Evolutionary conservation across 2,113 vertebrate species (phyloP).

Genomic region (Myotis brandtii): DNA sequence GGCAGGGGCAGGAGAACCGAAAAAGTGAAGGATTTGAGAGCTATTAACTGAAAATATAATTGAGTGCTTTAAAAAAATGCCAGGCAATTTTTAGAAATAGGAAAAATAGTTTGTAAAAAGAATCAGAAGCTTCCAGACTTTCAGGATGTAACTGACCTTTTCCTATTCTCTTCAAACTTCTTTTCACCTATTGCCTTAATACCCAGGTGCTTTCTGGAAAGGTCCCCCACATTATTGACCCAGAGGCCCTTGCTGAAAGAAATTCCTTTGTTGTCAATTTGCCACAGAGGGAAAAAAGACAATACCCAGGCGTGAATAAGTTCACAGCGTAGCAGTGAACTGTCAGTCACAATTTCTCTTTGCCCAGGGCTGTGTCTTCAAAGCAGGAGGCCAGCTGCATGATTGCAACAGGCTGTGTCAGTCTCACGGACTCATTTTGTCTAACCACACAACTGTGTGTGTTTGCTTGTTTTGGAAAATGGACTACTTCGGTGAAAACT

Average conservation of each 20-base stretch:
- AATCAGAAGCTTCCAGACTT: not conserved
- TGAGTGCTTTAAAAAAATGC: not conserved
- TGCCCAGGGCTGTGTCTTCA: not conserved
- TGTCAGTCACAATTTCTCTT: not conserved
- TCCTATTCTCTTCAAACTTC: not conserved
- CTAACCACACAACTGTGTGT: not conserved
- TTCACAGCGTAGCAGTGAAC: not conserved
- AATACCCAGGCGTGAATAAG: not conserved
- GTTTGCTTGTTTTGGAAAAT: not conserved
- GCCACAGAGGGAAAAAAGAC: not conserved
- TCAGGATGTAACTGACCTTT: not conserved
- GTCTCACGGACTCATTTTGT: not conserved
- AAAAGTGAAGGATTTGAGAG: not conserved
- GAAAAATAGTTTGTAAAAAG: not conserved
- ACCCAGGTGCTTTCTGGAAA: slow-evolving; percentile 49
- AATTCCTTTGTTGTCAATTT: not conserved
- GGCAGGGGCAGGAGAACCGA: fast-evolving
- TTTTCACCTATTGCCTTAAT: slow-evolving; percentile 59
- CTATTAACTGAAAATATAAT: not conserved
- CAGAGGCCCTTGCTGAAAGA: not conserved
- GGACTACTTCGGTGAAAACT: not conserved
- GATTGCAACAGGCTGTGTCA: not conserved
- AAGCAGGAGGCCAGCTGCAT: not conserved
- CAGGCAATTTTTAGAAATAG: not conserved
- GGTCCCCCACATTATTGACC: not conserved